phyloP scores from a whole-genome alignment of 2,113 vertebrate species.

The Colius striatus region DNA sequence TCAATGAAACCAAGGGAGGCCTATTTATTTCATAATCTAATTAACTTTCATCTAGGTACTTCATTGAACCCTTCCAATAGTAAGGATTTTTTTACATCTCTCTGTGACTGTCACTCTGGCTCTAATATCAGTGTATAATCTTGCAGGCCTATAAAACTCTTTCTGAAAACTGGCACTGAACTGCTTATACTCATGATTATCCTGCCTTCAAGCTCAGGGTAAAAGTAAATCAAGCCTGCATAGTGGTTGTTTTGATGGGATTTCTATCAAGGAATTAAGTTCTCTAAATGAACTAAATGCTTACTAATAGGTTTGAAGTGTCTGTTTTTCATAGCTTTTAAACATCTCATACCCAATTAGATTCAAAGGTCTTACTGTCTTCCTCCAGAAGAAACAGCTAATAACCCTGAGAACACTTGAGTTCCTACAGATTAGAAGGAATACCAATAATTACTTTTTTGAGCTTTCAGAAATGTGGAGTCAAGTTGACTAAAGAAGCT shows the following conservation, averaged over 20 bases:
- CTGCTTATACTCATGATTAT: background rate
- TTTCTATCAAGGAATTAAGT: background rate
- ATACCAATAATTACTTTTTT: background rate
- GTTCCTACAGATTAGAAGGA: background rate
- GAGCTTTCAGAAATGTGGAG: background rate
- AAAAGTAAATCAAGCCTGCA: background rate
- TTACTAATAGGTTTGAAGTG: background rate
- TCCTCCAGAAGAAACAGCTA: background rate
- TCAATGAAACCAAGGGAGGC: background rate
- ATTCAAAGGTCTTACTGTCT: background rate
- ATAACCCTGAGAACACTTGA: background rate
- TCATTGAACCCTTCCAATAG: background rate
- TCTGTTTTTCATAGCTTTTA: background rate
- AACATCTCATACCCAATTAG: background rate
- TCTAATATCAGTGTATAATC: background rate
- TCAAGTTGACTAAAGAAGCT: background rate
- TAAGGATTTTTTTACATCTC: background rate
- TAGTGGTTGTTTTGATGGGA: background rate
- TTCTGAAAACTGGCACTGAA: background rate
- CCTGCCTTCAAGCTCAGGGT: background rate
- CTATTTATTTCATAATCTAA: background rate
- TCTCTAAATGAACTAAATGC: background rate
- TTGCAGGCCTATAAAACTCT: background rate
- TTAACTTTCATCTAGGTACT: background rate
- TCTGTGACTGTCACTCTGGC: background rate